Evolutionary conservation across 2,797 vertebrate genomes (phyloP).

Genomic region (Cryptoblepharus egeriae): DNA sequence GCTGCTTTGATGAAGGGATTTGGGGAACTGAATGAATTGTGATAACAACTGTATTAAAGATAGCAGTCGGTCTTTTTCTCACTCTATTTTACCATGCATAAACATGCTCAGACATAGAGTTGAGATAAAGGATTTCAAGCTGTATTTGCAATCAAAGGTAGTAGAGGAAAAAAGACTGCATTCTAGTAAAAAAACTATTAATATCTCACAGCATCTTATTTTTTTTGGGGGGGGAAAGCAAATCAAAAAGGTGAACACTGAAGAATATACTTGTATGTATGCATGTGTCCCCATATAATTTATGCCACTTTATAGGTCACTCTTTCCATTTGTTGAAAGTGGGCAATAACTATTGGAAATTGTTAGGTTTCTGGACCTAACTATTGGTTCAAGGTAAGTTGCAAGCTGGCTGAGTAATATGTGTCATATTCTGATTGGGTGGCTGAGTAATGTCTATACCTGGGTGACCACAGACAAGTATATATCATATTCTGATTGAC

Average conservation of each 20-base stretch:
- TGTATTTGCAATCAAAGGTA: constrained; percentile 59
- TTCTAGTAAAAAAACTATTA: constrained; percentile 10
- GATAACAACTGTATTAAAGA: constrained; percentile 10
- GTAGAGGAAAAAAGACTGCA: constrained; percentile 4
- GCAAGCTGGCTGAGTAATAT: too few species aligned
- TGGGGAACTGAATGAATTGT: constrained; percentile 47
- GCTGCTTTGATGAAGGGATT: constrained; percentile 58
- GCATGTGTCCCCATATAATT: too few species aligned
- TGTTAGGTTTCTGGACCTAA: neutral
- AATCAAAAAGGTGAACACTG: constrained; percentile 52
- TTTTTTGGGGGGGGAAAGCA: constrained; percentile 25
- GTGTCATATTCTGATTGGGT: too few species aligned
- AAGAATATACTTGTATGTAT: neutral
- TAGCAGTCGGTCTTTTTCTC: constrained; percentile 21
- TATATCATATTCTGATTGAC: too few species aligned
- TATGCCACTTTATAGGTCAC: neutral
- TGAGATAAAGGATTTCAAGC: constrained; percentile 55
- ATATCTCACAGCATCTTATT: constrained; percentile 33
- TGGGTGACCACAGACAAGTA: too few species aligned
- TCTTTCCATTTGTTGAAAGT: neutral
- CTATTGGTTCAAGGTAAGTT: too few species aligned
- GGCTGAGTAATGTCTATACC: too few species aligned
- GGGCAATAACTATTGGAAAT: neutral
- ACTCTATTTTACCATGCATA: constrained; percentile 29
- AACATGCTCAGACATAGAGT: constrained; percentile 46